These are phyloP conservation scores for Oreohelix idahoensis DNA, from an alignment of 1,140 invertebrate genomes.

Conservation along the genomic window DNA sequence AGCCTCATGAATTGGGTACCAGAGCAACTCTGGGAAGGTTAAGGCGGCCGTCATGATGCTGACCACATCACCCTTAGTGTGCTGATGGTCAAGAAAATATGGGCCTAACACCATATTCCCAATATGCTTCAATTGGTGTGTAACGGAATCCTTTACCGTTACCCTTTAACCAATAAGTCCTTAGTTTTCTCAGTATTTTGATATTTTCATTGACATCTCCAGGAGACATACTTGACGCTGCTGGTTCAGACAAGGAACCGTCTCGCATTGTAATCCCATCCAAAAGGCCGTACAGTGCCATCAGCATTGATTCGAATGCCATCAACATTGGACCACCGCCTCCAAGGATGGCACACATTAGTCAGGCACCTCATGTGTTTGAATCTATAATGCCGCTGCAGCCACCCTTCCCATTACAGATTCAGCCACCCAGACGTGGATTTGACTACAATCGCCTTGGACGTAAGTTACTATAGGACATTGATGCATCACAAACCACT, in stretches of 20 bases:
- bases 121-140: no score
- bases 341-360: constrained; percentile 25
- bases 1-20: no score
- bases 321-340: constrained; percentile 27
- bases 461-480: constrained; percentile 34
- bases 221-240: background rate
- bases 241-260: constrained; percentile 18
- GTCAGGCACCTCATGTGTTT: constrained; percentile 30
- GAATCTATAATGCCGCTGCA: background rate
- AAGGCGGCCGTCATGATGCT: no score
- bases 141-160: no score
- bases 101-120: no score
- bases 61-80: no score
- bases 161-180: no score
- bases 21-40: no score
- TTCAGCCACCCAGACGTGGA: constrained; percentile 41
- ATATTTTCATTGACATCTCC: background rate
- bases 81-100: no score
- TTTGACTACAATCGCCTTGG: constrained; percentile 63
- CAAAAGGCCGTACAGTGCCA: constrained; percentile 39
- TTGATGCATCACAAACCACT: no score
- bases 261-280: constrained; percentile 48
- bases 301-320: constrained; percentile 2
- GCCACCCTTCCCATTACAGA: background rate
- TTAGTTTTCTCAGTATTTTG: no score